phyloP scores from a whole-genome alignment of 2,888 invertebrate genomes.

The Polyploca ridens region DNA sequence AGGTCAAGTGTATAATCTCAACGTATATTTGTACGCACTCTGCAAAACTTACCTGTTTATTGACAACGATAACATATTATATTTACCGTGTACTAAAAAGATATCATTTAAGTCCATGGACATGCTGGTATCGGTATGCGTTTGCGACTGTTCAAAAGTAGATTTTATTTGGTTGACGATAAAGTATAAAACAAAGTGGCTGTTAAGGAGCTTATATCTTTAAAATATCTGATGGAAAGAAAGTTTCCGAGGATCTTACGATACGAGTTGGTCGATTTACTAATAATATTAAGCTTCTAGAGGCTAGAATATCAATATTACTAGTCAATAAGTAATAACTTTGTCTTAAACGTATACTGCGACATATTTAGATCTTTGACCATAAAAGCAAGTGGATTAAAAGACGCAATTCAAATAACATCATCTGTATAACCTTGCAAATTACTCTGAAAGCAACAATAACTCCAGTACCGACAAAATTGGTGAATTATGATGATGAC shows the following conservation, averaged over 20 bases:
- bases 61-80: conserved; percentile 15
- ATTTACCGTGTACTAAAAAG: conserved; percentile 16
- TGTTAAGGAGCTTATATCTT: too few species aligned
- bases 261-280: too few species aligned
- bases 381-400: too few species aligned
- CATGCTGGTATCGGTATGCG: neutral
- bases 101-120: conserved; percentile 1
- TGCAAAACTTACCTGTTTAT: conserved; percentile 19
- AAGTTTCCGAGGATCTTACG: too few species aligned
- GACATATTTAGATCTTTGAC: too few species aligned
- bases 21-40: conserved; percentile 27
- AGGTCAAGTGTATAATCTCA: conserved; percentile 26
- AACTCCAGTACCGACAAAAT: neutral
- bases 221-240: too few species aligned
- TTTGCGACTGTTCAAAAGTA: neutral
- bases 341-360: too few species aligned
- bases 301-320: too few species aligned
- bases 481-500: neutral
- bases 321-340: too few species aligned
- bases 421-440: neutral
- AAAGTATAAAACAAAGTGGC: neutral
- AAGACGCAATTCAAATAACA: too few species aligned
- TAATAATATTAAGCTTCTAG: too few species aligned
- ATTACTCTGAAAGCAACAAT: neutral
- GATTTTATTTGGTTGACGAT: neutral